phyloP scores from a whole-genome alignment of 2,113 vertebrate species.

The Uropsilus gracilis region DNA sequence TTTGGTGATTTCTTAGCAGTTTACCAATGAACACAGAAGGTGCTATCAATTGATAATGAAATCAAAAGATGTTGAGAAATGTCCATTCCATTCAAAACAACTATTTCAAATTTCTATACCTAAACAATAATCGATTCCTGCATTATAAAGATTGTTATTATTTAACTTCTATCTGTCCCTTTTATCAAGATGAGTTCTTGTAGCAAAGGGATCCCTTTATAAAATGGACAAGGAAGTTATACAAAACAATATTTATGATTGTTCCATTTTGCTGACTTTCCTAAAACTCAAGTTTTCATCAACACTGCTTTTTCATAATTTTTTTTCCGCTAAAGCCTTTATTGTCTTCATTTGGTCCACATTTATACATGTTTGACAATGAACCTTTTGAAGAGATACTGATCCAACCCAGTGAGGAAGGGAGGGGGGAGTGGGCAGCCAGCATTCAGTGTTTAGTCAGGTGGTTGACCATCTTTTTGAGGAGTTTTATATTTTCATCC shows the following conservation, averaged over 20 bases:
- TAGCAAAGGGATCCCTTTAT: not conserved
- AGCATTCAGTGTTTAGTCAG: constrained; percentile 76
- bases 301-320: too few species aligned
- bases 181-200: not conserved
- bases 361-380: constrained; percentile 77
- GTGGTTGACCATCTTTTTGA: constrained; percentile 80
- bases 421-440: too few species aligned
- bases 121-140: constrained; percentile 14
- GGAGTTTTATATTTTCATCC: constrained; percentile 77
- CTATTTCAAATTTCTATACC: constrained; percentile 66
- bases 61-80: constrained; percentile 83
- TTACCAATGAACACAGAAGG: constrained; percentile 79
- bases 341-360: constrained; percentile 65
- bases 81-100: constrained; percentile 78
- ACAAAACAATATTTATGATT: not conserved
- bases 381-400: constrained; percentile 82
- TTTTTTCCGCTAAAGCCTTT: constrained; percentile 65
- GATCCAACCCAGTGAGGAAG: constrained; percentile 77
- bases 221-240: not conserved
- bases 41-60: constrained; percentile 84
- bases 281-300: not conserved
- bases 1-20: constrained; percentile 83
- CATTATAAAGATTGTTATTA: not conserved
- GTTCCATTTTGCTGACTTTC: not conserved
- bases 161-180: not conserved